Percentiles rank a stretch among this genome's conserved stretches.
phyloP scores from a whole-genome alignment of 1,140 invertebrate species.

The Pseudobourletiella spinata region DNA sequence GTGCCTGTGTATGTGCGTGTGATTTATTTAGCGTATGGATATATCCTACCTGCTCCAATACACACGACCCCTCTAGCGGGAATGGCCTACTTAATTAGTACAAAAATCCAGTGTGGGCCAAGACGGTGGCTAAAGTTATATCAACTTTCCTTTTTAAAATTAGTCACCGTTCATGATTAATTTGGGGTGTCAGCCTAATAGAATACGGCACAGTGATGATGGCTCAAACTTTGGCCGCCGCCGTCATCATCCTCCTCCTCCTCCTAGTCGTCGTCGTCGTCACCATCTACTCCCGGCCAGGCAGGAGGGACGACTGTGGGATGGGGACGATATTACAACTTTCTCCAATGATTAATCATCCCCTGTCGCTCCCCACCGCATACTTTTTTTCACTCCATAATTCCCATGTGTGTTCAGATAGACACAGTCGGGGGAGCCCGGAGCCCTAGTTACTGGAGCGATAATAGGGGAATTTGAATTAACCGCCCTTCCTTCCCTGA shows the following conservation, averaged over 20 bases:
- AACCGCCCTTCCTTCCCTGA: too few species aligned
- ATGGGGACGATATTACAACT: not conserved
- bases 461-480: not conserved
- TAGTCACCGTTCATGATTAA: slow-evolving; percentile 1
- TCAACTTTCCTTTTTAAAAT: slow-evolving; percentile 7
- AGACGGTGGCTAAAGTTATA: too few species aligned
- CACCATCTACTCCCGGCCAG: not conserved
- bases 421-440: not conserved
- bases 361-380: slow-evolving; percentile 1
- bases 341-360: slow-evolving; percentile 8
- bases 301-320: too few species aligned
- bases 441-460: not conserved
- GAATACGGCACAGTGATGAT: not conserved
- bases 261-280: not conserved
- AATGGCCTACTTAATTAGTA: too few species aligned
- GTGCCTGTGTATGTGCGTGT: too few species aligned
- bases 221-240: slow-evolving; percentile 3
- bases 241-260: not conserved
- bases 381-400: not conserved
- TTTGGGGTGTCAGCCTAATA: slow-evolving; percentile 7
- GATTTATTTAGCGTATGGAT: too few species aligned
- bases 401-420: not conserved
- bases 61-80: too few species aligned
- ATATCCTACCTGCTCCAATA: too few species aligned
- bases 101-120: too few species aligned